Evolutionary conservation across 1,140 invertebrate genomes (phyloP).

Genomic region (Halictus rubicundus): DNA sequence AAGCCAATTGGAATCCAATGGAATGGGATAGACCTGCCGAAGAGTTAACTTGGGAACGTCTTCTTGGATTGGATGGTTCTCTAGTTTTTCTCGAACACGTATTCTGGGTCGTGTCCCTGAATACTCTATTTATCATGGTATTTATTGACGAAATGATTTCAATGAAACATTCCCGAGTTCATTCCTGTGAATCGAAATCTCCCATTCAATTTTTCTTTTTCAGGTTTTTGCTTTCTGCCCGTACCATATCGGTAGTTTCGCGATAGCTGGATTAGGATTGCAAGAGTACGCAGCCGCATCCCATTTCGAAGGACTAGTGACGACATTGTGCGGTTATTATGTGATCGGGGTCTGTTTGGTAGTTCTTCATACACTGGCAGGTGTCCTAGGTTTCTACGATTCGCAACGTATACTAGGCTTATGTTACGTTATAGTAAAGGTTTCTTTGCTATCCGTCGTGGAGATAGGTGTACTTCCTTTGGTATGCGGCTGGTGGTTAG

Average conservation of each 20-base stretch:
- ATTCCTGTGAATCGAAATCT: background rate
- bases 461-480: conserved; percentile 98
- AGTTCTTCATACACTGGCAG: conserved; percentile 89
- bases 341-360: conserved; percentile 93
- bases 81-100: conserved; percentile 98
- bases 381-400: conserved; percentile 88
- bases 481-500: conserved; percentile 99
- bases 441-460: conserved; percentile 94
- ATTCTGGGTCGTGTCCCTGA: conserved; percentile 99
- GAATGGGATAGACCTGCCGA: conserved; percentile 99
- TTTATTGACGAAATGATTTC: conserved; percentile 74
- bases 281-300: conserved; percentile 88
- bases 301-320: conserved; percentile 96
- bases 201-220: conserved; percentile 20
- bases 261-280: conserved; percentile 88
- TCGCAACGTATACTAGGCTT: conserved; percentile 94
- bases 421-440: conserved; percentile 98
- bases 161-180: background rate
- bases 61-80: conserved; percentile 97
- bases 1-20: conserved; percentile 98
- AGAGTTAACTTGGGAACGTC: conserved; percentile 98
- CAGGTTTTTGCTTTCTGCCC: conserved; percentile 95
- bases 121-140: conserved; percentile 95
- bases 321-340: conserved; percentile 96
- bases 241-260: conserved; percentile 95